These are phyloP conservation scores for Phoenoteleia sp. DNA, from an alignment of 2,888 invertebrate species.

Conservation along the genomic window DNA sequence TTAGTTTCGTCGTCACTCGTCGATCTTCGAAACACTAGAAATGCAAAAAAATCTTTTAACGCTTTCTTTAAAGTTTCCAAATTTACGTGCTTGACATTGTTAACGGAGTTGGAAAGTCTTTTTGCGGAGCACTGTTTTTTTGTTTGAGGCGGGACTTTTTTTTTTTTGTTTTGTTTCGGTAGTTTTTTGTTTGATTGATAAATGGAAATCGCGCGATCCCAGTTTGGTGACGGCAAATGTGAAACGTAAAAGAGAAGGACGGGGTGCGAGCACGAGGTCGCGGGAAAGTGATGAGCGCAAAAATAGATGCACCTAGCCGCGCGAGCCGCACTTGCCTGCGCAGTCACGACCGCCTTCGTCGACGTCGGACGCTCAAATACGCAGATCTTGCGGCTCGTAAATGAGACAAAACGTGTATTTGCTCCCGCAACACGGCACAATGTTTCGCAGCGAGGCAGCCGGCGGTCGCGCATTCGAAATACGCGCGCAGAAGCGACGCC, in stretches of 20 bases:
- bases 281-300: slow-evolving; percentile 73
- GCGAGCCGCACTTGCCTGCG: slow-evolving; percentile 69
- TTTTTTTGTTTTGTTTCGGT: too few species aligned
- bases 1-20: too few species aligned
- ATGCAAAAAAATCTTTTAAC: too few species aligned
- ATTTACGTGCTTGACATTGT: too few species aligned
- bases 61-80: too few species aligned
- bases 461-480: slow-evolving; percentile 43
- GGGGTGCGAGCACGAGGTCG: slow-evolving; percentile 71
- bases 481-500: slow-evolving; percentile 37
- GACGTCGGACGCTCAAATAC: slow-evolving; percentile 63
- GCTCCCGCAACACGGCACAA: slow-evolving; percentile 42
- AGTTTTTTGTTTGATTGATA: background rate
- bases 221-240: slow-evolving; percentile 61
- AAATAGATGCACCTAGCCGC: slow-evolving; percentile 72
- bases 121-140: too few species aligned
- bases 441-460: slow-evolving; percentile 25
- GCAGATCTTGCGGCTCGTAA: slow-evolving; percentile 62
- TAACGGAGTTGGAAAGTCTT: too few species aligned
- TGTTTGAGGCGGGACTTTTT: too few species aligned
- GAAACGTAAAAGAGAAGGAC: slow-evolving; percentile 64
- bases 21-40: too few species aligned
- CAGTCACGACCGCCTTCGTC: slow-evolving; percentile 61
- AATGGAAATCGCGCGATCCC: slow-evolving; percentile 28
- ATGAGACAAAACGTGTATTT: slow-evolving; percentile 63